Evolutionary conservation across 2,888 invertebrate species (phyloP).

Genomic region (Pseudanteris insignis): DNA sequence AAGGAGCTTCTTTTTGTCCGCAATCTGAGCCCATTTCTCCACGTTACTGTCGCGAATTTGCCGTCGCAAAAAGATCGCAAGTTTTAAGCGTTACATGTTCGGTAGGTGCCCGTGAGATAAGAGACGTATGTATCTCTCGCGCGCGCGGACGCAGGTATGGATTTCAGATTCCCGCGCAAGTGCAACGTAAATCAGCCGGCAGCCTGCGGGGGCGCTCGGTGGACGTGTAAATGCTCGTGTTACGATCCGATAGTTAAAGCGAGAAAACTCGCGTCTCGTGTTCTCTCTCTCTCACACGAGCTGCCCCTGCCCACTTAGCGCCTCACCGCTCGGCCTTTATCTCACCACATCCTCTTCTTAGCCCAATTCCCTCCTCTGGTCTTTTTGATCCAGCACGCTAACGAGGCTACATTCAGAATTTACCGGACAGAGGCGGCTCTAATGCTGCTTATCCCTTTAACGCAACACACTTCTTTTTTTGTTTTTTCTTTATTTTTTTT

Average conservation of each 20-base stretch:
- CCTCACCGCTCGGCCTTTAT: conserved; percentile 33
- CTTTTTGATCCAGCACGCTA: conserved; percentile 51
- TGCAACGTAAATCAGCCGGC: conserved; percentile 58
- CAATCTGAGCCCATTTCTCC: conserved; percentile 32
- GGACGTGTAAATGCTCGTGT: conserved; percentile 64
- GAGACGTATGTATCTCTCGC: conserved; percentile 40
- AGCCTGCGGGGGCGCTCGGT: conserved; percentile 57
- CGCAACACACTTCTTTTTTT: not conserved
- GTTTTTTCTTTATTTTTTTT: not conserved
- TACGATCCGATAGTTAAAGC: conserved; percentile 60
- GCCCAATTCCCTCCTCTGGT: conserved; percentile 51
- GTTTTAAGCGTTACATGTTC: conserved; percentile 36
- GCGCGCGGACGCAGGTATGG: conserved; percentile 50
- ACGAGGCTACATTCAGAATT: conserved; percentile 52
- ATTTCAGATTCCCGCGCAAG: conserved; percentile 54
- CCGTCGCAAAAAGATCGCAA: conserved; percentile 24
- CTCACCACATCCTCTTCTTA: conserved; percentile 26
- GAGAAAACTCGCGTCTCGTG: conserved; percentile 48
- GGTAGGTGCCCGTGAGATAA: conserved; percentile 45
- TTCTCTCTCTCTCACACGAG: conserved; percentile 33
- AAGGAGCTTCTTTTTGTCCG: conserved; percentile 28
- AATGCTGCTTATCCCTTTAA: conserved; percentile 12
- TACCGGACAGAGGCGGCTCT: conserved; percentile 30
- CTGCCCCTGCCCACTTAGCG: conserved; percentile 27
- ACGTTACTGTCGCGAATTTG: conserved; percentile 33